These are phyloP conservation scores for Drosophila anomelani DNA, from an alignment of 2,888 invertebrate species.

Conservation along the genomic window DNA sequence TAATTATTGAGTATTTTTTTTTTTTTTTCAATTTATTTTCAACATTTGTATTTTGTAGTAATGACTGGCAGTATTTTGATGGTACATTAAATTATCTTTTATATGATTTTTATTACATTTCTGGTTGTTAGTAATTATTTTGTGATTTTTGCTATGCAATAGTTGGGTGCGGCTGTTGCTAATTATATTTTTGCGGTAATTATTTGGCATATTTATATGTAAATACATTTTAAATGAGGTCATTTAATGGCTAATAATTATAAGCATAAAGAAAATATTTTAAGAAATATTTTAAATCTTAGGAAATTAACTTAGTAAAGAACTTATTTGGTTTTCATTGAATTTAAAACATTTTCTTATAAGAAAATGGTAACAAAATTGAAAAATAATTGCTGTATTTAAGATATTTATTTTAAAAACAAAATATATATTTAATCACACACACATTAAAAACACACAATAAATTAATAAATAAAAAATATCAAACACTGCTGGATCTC, in stretches of 20 bases:
- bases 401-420: background rate
- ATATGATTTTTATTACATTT: conserved; percentile 14
- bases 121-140: background rate
- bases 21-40: conserved; percentile 3
- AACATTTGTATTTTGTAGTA: conserved; percentile 5
- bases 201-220: background rate
- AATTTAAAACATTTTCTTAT: background rate
- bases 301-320: no score
- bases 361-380: no score
- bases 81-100: conserved; percentile 13
- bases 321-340: background rate
- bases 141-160: background rate
- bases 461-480: background rate
- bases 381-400: background rate
- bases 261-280: background rate
- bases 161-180: background rate
- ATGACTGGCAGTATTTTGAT: conserved; percentile 24
- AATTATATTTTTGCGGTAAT: conserved; percentile 11
- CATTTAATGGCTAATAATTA: background rate
- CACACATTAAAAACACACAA: background rate
- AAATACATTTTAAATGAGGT: background rate
- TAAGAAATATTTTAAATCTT: background rate
- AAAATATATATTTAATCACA: background rate
- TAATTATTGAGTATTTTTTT: conserved; percentile 52
- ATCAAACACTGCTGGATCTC: background rate